Evolutionary conservation across 2,797 vertebrate species (phyloP), one percentile per base, ranked within the genome.

Genomic region (Ispidina lecontei): DNA sequence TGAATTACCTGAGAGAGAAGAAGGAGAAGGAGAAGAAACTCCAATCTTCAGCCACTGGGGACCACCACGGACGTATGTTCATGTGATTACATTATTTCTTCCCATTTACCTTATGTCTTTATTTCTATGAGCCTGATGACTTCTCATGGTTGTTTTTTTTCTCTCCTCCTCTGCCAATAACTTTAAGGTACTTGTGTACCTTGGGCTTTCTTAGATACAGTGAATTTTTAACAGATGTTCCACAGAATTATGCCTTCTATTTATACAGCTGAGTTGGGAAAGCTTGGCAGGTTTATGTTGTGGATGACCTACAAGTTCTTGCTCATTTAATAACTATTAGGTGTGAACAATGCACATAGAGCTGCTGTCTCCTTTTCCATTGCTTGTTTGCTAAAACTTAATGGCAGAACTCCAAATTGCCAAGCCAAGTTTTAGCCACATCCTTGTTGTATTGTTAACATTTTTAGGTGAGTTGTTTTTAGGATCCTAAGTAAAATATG

Each of bases 31-130:
- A 74, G 98, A 99, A 97, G 99, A 99, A 96, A 99, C 99, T 1
- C 99, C 99, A 8, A 97, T 97, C 89, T 99, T 99, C 96, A 99
- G 99, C 93, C 99, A 99, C 96, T 99, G 99, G 99, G 98, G 98
- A 76, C 97, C 98, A 22, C 98, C 99, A 16, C 98, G 98, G 93
- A 98, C 97, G 99, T 99, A 97, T 4, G 98, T 96, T 91, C 54
- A 46, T 43, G 25, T 43, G 14, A 10, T 91, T 41, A 13, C 17
- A 64, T 73, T 33, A 12, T 76, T 93, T 93, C 35, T 93, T 72
- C 63, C 52, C 68, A 14, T 81, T 89, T 92, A 29, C 54, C 37
- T 87, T 65, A 16, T 28, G 44, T 60, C 73, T 70, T 81, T 62
- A 72, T 77, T 86, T 47, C 23, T 74, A 18, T 47, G 37, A 69